Evolutionary conservation across 1,140 invertebrate genomes (phyloP), one percentile per base, ranked within the genome.

Genomic region (Drosophila eugracilis): DNA sequence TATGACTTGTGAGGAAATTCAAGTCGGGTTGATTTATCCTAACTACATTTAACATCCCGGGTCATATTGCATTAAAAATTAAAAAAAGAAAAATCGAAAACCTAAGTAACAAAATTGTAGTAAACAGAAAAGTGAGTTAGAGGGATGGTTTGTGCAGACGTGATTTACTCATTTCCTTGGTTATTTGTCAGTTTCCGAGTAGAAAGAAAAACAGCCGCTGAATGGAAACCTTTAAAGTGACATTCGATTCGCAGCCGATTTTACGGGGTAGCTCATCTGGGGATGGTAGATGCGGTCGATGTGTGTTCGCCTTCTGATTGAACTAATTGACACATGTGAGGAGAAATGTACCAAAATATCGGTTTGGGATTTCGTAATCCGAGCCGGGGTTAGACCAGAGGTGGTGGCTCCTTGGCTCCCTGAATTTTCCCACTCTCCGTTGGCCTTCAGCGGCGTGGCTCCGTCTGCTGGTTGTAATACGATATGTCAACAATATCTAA

Each of bases 301-400:
- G 55, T 75, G 58, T 66, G 47, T 48, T 67, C 45, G 58, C 53
- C 49, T 57, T 62, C 44, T 88, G 78, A 86, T 86, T 86, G 71
- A 86, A 86, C 83, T 86, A 88, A 88, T 88, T 88, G 83, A 78
- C 83, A 88, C 69, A 88, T 88, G 73, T 55, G 73, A 19, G 50
- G 42, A 58, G 65, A 59, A 45, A 57, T 47, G 30, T 41, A 39
- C 22, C 50, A 42, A 62, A 45, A 85, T 62, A 80, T 73, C 48
- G 57, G 50, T 54, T 63, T 73, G 78, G 57, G 74, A 81, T 65
- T 52, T 37, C 41, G 75, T 65, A 83, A 84, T 49, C 58, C 42
- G 62, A 83, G 37, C 44, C 59, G 36, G 53, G 59, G 53, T 57
- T 57, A 45, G 54, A 10, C 36, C 9, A 14, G 45, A 22, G 48